Base-by-base conservation (phyloP, 2,888 invertebrate genomes). In the Pseudococcus jackbeardsleyi region DNA sequence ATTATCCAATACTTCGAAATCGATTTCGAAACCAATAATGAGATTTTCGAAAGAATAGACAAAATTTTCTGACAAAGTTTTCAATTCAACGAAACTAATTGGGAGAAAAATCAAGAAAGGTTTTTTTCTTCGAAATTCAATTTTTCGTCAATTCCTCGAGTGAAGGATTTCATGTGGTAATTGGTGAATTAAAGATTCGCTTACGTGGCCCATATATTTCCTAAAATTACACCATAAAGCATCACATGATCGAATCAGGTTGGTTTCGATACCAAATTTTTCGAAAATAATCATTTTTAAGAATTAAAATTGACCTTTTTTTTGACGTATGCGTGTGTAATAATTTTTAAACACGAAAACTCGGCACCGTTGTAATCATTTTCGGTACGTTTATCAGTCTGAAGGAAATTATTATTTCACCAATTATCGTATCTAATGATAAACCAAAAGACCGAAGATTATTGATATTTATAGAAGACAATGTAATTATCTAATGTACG, bases 261-360 rank as follows among this genome's bases (percentile, higher is more conserved):
- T 72, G 33, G 26, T 68, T 72, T 72, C 15, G 72, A 68, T 33
- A 72, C 15, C 17, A 11, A 6, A 72, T 33, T 72, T 33, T 72
- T 72, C 72, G 33, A 12, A 72, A 72, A 72, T 68, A 72, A 72
- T 33, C 17, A 72, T 39, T 33, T 33, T 33, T 33, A 72, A 33
- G 42, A 72, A 72, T 72, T 33, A 72, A 72, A 64, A 64, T 22
- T 64, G 64, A 64, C 22, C 72, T 33, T 72, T 72, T 72, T 72
- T 72, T 72, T n/a, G 15, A 72, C 15, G 33, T 33, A 64, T 22
- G n/a, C 22, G 22, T 64, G n/a, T 19, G 59, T 26, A 68, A 26
- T 72, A 33, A 72, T 33, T 33, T 33, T 72, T 15, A 17, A 64
- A 72, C n/a, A 72, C 33, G 26, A 72, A 72, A 72, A 72, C 26